Percentiles rank a stretch among this genome's conserved stretches.
phyloP scores from a whole-genome alignment of 2,113 vertebrate species.

The Pseudolaguvia tuberculata region DNA sequence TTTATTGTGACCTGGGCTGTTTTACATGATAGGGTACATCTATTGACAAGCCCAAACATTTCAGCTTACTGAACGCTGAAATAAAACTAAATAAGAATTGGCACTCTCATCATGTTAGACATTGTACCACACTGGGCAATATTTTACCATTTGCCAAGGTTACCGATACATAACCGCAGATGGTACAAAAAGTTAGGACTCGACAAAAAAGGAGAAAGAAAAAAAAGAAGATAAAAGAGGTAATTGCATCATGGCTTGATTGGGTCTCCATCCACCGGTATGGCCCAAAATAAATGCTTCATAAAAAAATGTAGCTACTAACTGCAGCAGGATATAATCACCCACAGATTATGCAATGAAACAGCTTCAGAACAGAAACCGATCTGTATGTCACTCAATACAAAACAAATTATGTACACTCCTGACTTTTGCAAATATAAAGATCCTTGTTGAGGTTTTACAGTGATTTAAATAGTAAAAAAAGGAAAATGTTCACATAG shows the following conservation, averaged over 20 bases:
- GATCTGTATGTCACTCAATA: slow-evolving; percentile 1
- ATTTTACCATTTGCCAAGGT: not conserved
- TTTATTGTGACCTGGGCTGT: not conserved
- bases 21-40: not conserved
- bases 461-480: slow-evolving; percentile 28
- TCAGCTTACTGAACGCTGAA: not conserved
- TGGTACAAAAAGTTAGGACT: not conserved
- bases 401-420: slow-evolving; percentile 28
- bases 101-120: not conserved
- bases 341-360: not conserved
- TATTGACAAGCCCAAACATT: not conserved
- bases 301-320: not conserved
- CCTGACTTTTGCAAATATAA: slow-evolving; percentile 13
- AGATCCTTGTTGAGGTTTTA: slow-evolving; percentile 7
- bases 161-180: not conserved
- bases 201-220: not conserved
- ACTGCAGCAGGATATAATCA: not conserved
- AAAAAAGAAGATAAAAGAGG: not conserved
- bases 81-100: not conserved
- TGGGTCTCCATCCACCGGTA: slow-evolving; percentile 7
- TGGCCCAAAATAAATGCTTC: not conserved
- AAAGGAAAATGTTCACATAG: slow-evolving; percentile 21
- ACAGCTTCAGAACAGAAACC: not conserved
- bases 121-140: not conserved
- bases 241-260: slow-evolving; percentile 18